Base-by-base conservation (phyloP, 2,113 vertebrate species). In the Limanda limanda region DNA sequence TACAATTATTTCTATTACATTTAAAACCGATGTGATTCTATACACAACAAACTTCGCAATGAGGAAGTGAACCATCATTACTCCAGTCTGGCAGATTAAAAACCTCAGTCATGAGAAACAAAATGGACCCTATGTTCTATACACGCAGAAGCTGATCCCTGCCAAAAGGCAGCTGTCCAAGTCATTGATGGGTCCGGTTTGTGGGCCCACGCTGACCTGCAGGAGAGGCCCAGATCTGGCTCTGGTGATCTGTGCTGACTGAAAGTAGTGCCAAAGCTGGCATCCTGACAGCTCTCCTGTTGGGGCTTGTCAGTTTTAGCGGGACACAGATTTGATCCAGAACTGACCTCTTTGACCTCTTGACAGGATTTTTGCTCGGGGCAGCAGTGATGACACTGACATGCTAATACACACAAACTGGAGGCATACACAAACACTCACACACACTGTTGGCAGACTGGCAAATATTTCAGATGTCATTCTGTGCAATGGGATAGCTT, bases 251-350 rank as follows among this genome's bases (percentile, higher is more conserved):
- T 78, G 62, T 69, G 60, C 64, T 83, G 89, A 91, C 70, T 90
- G 89, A 92, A 87, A 86, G 87, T 42, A 3, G 35, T 48, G 83
- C 78, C 84, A 85, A 68, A 81, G 76, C 84, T 83, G 86, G 85
- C 82, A 57, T 82, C 67, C 82, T 88, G 90, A 84, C 91, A 91
- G 88, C 81, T 73, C 74, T 82, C 81, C 86, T 89, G 86, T 79
- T 85, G 78, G 84, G 83, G 79, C 83, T 82, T 90, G 92, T 90
- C 90, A 93, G 84, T 85, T 90, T 76, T 79, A 89, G 82, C 54
- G 51, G 77, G 84, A 87, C 78, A 79, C 79, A 82, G 72, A 88
- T 91, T 92, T 92, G 86, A 92, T 91, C 89, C 75, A 78, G 75
- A 79, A 75, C 52, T 2, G 82, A 93, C 90, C 88, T 86, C 51